Base-by-base conservation (phyloP, 2,888 invertebrate genomes). In the Apamea monoglypha region DNA sequence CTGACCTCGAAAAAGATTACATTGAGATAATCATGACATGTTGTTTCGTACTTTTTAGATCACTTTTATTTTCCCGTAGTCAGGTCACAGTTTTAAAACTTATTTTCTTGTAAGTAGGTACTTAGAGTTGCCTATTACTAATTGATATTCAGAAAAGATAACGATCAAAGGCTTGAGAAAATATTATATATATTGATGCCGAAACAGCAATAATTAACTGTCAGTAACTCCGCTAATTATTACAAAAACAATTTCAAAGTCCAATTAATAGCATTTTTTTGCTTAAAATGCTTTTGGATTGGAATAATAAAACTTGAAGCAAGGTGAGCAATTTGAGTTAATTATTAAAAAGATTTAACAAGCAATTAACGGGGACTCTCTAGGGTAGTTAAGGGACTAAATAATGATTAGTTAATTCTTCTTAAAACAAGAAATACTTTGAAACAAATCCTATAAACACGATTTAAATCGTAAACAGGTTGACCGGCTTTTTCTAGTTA, bases 201-300 rank as follows among this genome's bases (percentile, higher is more conserved):
- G 1, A n/a, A 53, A 36, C 32, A 53, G 53, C 5, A 32, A n/a
- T n/a, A n/a, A 53, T 36, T 53, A 70, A 70, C 3, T n/a, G 53
- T 53, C n/a, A 53, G 25, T 12, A 56, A 36, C 56, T 82, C 14
- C n/a, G 59, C 14, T 70, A 70, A 61, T 68, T 69, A 82, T 29
- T 56, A 70, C 21, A 5, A 70, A 82, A 69, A 84, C 73, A 70
- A 84, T 71, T 66, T 32, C 61, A 79, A 84, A 72, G 72, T 69
- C 21, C 56, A 59, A 56, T 21, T n/a, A 21, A 50, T n/a, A 16
- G 18, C n/a, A 25, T 44, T 21, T 77, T 82, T 78, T 83, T 78
- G 16, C 59, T 32, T 40, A 53, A 76, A 66, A 36, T 47, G 10
- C 7, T 64, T 36, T 53, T 61, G 44, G 50, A 77, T 50, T 66